These are phyloP conservation scores for Blennius ocellaris DNA, from an alignment of 2,113 vertebrate species.

Conservation along the genomic window DNA sequence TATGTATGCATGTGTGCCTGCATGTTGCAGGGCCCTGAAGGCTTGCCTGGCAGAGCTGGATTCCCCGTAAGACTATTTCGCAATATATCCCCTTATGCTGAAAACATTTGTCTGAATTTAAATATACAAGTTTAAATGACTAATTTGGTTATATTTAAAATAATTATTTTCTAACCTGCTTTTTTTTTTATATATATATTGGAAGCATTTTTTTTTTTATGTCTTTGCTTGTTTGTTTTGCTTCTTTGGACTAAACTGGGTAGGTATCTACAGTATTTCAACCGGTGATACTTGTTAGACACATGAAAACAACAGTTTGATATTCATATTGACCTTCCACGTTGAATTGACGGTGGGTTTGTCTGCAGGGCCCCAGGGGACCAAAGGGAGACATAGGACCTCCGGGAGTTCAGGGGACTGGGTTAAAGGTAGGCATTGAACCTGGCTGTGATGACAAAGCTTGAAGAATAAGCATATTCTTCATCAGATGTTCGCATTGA, in stretches of 20 bases:
- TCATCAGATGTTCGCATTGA: neutral
- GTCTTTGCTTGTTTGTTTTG: conserved; percentile 30
- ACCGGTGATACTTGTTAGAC: neutral
- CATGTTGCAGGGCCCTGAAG: conserved; percentile 88
- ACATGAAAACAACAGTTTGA: neutral
- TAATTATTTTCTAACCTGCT: too few species aligned
- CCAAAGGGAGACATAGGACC: conserved; percentile 89
- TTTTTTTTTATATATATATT: neutral
- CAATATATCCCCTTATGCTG: neutral
- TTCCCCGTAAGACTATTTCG: conserved; percentile 88
- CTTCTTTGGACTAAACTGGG: conserved; percentile 28
- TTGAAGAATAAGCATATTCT: neutral
- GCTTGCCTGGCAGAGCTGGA: conserved; percentile 89
- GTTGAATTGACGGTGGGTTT: neutral
- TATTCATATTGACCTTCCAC: neutral
- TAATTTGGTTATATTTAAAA: too few species aligned
- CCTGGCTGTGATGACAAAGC: neutral
- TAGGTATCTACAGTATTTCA: conserved; percentile 21
- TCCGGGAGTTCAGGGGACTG: conserved; percentile 84
- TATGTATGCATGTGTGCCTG: conserved; percentile 16
- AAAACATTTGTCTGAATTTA: neutral
- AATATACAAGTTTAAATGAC: neutral
- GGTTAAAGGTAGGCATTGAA: conserved; percentile 70
- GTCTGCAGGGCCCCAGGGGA: conserved; percentile 88
- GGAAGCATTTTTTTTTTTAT: conserved; percentile 12